Base-by-base conservation (phyloP, 2,888 invertebrate species). In the Sinopyrophorus schimmeli region DNA sequence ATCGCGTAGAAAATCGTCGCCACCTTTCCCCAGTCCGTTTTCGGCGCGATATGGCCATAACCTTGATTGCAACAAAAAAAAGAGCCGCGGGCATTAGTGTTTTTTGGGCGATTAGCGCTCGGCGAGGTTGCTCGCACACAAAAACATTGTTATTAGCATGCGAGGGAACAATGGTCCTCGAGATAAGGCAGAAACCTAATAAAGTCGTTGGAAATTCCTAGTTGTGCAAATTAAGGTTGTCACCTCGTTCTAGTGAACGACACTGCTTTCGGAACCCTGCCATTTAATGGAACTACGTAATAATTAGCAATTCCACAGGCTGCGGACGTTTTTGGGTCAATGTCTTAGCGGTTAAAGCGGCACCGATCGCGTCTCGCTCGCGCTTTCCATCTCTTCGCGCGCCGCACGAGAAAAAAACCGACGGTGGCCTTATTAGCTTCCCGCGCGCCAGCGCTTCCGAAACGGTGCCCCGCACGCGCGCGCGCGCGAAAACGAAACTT, bases 1-100 rank as follows among this genome's bases (percentile, higher is more conserved):
- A 96, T 94, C 14, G 95, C 95, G 75, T 96, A 96, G 71, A 96
- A 88, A 66, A 96, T 95, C 7, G 96, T 96, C 57, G 92, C 89
- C 57, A 95, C 89, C 74, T 95, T 95, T 26, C 96, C 96, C 69
- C 88, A 87, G 64, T 88, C 84, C 0, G 96, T 96, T 76, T 92
- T 93, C 1, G 95, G 95, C 0, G 94, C 89, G 51, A 95, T 93
- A 73, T 96, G 93, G 4, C 95, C 96, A 73, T 95, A 96, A 21
- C 95, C 94, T 94, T 72, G 15, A 72, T n/a, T n/a, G n/a, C n/a
- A n/a, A n/a, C n/a, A n/a, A n/a, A n/a, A n/a, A n/a, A n/a, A n/a
- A n/a, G n/a, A n/a, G n/a, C n/a, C n/a, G n/a, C n/a, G n/a, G n/a
- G n/a, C n/a, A n/a, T n/a, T n/a, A n/a, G n/a, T n/a, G n/a, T n/a